phyloP scores from a whole-genome alignment of 2,888 invertebrate species.

The Eupithecia abbreviata region DNA sequence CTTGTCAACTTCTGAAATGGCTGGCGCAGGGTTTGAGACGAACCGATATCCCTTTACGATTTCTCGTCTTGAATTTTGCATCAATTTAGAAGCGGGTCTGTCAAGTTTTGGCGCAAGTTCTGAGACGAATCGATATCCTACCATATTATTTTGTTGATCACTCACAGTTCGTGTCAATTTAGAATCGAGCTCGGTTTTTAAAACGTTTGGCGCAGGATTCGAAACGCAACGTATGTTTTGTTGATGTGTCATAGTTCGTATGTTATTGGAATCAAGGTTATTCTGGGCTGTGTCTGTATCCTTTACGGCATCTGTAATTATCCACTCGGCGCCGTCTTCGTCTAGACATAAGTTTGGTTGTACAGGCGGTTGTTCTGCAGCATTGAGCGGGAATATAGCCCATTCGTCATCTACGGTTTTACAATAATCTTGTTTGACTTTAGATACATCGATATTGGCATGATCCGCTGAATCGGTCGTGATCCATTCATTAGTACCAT shows the following conservation, averaged over 20 bases:
- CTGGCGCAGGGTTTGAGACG: too few relatives aligned
- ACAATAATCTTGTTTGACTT: not conserved
- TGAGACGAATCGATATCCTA: not conserved
- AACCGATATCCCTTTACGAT: not conserved
- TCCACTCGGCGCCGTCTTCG: not conserved
- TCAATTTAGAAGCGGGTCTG: not conserved
- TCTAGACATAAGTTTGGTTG: not conserved
- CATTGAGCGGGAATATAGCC: not conserved
- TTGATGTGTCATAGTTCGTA: not conserved
- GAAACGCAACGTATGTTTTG: not conserved
- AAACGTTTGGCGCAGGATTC: not conserved
- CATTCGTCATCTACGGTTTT: not conserved
- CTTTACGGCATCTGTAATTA: not conserved
- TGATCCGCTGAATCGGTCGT: conserved; percentile 13
- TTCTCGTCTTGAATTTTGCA: not conserved
- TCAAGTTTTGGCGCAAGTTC: not conserved
- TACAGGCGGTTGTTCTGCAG: not conserved
- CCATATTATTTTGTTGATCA: not conserved
- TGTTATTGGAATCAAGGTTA: not conserved
- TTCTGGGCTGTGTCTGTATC: not conserved
- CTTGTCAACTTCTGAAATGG: too few relatives aligned
- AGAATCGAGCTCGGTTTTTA: not conserved
- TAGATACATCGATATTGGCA: not conserved
- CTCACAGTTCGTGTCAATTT: not conserved
- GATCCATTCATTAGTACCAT: conserved; percentile 24